Evolutionary conservation across 2,888 invertebrate genomes (phyloP).

Genomic region (Sesia bembeciformis): DNA sequence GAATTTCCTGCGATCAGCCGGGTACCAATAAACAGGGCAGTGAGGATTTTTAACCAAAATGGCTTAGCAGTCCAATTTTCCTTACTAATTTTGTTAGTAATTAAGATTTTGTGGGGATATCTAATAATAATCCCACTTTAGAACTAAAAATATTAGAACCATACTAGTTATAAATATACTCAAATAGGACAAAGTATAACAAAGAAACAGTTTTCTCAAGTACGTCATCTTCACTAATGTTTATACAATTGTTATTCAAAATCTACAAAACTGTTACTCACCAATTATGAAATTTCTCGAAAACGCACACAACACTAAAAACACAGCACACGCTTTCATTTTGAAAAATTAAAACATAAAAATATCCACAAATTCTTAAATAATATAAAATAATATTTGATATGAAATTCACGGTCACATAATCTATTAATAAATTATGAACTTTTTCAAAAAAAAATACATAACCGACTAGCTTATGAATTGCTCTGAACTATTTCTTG

Average conservation of each 20-base stretch:
- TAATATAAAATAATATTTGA: neutral
- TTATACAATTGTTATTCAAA: neutral
- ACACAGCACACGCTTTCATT: constrained; percentile 28
- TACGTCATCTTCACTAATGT: neutral
- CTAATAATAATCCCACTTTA: no score
- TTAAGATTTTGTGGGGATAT: no score
- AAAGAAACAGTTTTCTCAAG: neutral
- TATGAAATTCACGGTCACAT: no score
- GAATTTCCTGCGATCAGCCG: no score
- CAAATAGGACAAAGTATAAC: neutral
- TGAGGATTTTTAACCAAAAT: no score
- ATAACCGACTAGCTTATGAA: no score
- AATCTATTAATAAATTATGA: neutral
- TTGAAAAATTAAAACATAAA: constrained; percentile 8
- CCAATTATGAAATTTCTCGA: constrained; percentile 24
- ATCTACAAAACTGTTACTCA: constrained; percentile 18
- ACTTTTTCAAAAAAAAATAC: neutral
- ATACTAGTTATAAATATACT: neutral
- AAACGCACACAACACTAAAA: constrained; percentile 29
- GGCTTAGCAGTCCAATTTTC: no score
- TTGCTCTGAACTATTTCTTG: neutral
- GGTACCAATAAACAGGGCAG: no score
- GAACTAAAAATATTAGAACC: neutral
- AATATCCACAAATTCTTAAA: constrained; percentile 3
- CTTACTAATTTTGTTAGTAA: no score